Conservation (phyloP, 1,140 invertebrate species). For the Dinoponera quadriceps region DNA sequence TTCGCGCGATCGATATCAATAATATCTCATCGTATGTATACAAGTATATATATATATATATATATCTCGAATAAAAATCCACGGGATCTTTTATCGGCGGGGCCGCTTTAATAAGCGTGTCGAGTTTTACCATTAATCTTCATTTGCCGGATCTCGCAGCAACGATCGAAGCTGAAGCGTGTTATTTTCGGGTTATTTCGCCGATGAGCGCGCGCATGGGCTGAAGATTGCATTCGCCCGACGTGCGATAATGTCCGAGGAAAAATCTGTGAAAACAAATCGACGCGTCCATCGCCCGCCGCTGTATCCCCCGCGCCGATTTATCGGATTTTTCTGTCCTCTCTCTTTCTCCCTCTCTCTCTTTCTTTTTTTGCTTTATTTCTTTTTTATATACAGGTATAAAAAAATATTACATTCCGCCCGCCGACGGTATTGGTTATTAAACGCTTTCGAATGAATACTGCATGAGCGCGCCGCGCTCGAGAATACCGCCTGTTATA, state of each 20-base stretch:
- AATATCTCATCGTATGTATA: neutral
- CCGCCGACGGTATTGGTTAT: slow-evolving; percentile 57
- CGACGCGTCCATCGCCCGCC: slow-evolving; percentile 16
- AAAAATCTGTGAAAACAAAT: slow-evolving; percentile 56
- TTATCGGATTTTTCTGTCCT: slow-evolving; percentile 44
- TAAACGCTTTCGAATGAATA: slow-evolving; percentile 60
- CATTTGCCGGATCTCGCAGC: slow-evolving; percentile 34
- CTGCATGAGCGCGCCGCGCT: slow-evolving; percentile 51
- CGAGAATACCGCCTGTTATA: slow-evolving; percentile 33
- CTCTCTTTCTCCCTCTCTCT: neutral
- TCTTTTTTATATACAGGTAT: slow-evolving; percentile 41
- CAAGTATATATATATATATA: slow-evolving; percentile 13
- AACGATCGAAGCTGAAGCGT: slow-evolving; percentile 44
- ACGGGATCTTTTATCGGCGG: slow-evolving; percentile 19
- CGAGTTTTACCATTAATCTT: slow-evolving; percentile 67
- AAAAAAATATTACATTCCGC: slow-evolving; percentile 60
- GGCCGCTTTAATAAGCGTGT: slow-evolving; percentile 48
- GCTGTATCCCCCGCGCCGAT: slow-evolving; percentile 24
- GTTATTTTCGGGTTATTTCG: slow-evolving; percentile 52
- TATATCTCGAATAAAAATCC: slow-evolving; percentile 61
- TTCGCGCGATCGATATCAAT: slow-evolving; percentile 67
- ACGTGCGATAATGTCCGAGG: slow-evolving; percentile 57
- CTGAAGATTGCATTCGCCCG: slow-evolving; percentile 26
- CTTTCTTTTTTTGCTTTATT: neutral
- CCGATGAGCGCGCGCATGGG: slow-evolving; percentile 7